Conservation (phyloP, 2,888 invertebrate genomes). For the Mayetiola destructor region DNA sequence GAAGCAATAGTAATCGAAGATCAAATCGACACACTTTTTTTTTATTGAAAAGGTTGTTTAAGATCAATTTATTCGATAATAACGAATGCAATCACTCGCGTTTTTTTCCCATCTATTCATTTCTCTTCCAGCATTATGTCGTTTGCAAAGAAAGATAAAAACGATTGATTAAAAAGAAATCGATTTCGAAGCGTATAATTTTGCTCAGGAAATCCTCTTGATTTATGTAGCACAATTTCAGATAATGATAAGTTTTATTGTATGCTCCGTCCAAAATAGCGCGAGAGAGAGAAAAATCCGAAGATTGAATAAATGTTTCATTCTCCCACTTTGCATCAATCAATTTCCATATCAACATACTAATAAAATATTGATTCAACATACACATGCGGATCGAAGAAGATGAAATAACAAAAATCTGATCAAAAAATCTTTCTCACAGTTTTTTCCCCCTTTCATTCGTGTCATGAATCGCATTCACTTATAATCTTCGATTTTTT, state of each 20-base stretch:
- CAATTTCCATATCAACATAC: too few relatives aligned
- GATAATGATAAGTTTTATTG: neutral
- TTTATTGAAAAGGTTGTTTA: neutral
- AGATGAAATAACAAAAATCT: too few relatives aligned
- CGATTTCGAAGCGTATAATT: neutral
- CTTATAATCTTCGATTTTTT: too few relatives aligned
- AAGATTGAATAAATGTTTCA: too few relatives aligned
- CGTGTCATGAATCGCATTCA: too few relatives aligned
- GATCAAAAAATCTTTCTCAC: too few relatives aligned
- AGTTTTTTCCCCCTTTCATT: too few relatives aligned
- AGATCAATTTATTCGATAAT: constrained; percentile 9
- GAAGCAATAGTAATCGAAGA: neutral
- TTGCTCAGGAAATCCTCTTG: neutral
- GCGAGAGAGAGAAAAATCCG: too few relatives aligned
- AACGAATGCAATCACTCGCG: neutral
- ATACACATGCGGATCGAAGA: too few relatives aligned
- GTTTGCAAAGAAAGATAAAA: neutral
- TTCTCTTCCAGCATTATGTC: neutral
- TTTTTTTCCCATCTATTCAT: neutral
- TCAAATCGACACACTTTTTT: neutral
- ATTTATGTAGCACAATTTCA: neutral
- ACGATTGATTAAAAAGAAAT: neutral
- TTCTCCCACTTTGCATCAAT: too few relatives aligned
- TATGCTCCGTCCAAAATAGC: too few relatives aligned
- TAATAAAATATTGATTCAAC: too few relatives aligned